Conservation (phyloP, 1,140 invertebrate species). For the roundworm (Caenorhabditis elegans) region DNA sequence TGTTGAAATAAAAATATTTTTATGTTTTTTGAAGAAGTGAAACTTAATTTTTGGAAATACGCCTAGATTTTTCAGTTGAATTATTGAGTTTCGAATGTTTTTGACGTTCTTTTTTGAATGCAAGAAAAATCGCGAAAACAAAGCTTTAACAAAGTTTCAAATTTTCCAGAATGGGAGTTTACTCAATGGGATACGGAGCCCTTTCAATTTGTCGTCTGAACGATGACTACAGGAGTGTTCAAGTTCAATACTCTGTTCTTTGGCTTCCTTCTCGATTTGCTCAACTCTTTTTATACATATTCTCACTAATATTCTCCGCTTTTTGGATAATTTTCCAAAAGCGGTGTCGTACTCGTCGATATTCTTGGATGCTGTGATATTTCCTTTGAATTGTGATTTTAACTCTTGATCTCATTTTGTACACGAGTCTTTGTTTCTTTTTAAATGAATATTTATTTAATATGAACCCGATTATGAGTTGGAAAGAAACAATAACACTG, state of each 20-base stretch:
- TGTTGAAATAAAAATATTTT: too few species aligned
- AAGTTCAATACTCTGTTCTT: constrained; percentile 25
- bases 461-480: not conserved
- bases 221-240: not conserved
- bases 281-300: constrained; percentile 31
- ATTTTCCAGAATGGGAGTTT: constrained; percentile 1
- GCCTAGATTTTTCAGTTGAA: too few species aligned
- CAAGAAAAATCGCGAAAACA: not conserved
- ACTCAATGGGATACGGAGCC: constrained; percentile 9
- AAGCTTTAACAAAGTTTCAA: not conserved
- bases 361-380: not conserved
- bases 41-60: too few species aligned
- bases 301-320: not conserved
- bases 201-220: not conserved
- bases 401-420: not conserved
- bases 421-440: not conserved
- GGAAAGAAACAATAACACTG: not conserved
- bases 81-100: too few species aligned
- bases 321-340: not conserved
- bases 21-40: too few species aligned
- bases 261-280: constrained; percentile 43
- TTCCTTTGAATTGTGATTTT: not conserved
- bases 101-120: constrained; percentile 60
- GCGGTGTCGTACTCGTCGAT: not conserved
- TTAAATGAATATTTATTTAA: not conserved